Evolutionary conservation across 2,797 vertebrate genomes (phyloP), one percentile per base, ranked within the genome.

Genomic region (Fistularia commersonii): DNA sequence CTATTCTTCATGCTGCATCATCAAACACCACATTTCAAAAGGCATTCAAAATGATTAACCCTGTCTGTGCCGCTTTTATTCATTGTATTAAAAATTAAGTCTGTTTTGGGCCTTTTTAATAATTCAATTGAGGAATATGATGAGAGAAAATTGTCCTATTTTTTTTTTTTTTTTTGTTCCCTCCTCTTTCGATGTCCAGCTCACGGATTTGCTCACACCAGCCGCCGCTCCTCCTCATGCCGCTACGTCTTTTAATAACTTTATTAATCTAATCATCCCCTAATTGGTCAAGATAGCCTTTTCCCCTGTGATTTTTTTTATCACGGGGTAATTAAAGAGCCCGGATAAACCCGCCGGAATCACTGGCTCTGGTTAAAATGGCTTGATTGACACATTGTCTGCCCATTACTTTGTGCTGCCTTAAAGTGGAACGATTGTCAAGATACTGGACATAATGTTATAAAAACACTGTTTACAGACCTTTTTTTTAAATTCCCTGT

Each of bases 211-310:
- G 69, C 72, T 66, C 65, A 79, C 55, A 69, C 66, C 72, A 69
- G 69, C 64, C 77, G 57, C 66, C 54, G 57, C 67, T 45, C 68
- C 66, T 76, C 68, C 55, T 87, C 56, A 69, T 75, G 63, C 76
- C 67, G 34, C 33, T 76, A 74, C 76, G 66, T 80, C 77, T 82
- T 89, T 87, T 87, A 90, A 85, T 82, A 84, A 86, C 75, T 85
- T 80, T 70, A 84, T 85, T 89, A 84, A 89, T 89, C 85, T 90
- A 86, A 88, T 85, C 73, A 62, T 74, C 76, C 76, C 82, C 83
- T 88, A 89, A 89, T 89, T 89, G 86, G 89, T 89, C 87, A 89
- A 90, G 89, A 89, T 90, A 90, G 89, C 85, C 73, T 75, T 82
- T 84, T 87, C 88, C 85, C 87, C 13, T 11, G 65, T 74, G 87